phyloP scores from a whole-genome alignment of 2,888 invertebrate genomes.

The Hyles lineata region DNA sequence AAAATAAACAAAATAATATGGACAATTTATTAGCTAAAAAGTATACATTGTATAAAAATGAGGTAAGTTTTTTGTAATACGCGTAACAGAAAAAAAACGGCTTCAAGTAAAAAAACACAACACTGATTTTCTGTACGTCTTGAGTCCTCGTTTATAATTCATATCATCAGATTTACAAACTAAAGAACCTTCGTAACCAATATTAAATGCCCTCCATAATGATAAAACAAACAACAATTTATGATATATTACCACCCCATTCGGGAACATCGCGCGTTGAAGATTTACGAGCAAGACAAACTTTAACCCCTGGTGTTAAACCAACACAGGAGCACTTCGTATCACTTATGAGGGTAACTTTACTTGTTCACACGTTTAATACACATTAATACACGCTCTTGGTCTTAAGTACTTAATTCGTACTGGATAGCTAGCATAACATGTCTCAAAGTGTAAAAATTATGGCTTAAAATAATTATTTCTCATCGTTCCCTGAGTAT shows the following conservation, averaged over 20 bases:
- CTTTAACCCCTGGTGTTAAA: constrained; percentile 5
- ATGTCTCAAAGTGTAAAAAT: too few species aligned
- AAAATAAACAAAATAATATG: not conserved
- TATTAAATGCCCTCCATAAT: not conserved
- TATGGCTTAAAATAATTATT: too few species aligned
- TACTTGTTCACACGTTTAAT: not conserved
- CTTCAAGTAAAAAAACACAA: too few species aligned
- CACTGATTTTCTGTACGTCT: too few species aligned
- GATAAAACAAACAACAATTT: not conserved
- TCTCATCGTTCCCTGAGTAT: too few species aligned
- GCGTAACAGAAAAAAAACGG: too few species aligned
- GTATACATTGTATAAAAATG: too few species aligned
- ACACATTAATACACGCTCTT: not conserved
- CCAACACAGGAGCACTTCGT: not conserved
- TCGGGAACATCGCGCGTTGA: not conserved
- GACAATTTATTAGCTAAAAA: too few species aligned
- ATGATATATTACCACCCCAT: not conserved
- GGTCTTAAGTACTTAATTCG: not conserved
- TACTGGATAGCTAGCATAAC: too few species aligned
- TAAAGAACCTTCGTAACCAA: not conserved
- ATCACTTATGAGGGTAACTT: not conserved
- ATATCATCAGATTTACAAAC: too few species aligned
- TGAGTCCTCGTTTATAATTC: too few species aligned
- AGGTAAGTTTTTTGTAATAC: too few species aligned
- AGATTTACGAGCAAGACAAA: not conserved